Conservation (phyloP, 2,888 invertebrate species). For the Notodonta dromedarius region DNA sequence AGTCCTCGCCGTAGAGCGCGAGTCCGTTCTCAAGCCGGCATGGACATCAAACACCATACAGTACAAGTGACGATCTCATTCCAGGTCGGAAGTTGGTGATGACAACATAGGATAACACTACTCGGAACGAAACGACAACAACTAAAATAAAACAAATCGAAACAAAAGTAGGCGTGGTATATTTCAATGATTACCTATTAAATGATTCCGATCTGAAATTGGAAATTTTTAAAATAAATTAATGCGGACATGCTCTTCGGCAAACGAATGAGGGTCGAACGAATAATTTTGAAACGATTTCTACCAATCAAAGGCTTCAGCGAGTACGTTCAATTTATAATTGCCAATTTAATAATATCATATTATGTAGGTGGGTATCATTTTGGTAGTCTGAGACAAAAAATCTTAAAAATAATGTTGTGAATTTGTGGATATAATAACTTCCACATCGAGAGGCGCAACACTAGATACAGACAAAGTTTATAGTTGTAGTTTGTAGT, state of each 20-base stretch:
- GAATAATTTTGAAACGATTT: constrained; percentile 15
- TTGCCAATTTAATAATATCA: constrained; percentile 5
- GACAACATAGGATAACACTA: constrained; percentile 65
- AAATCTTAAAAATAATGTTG: constrained; percentile 14
- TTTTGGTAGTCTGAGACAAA: constrained; percentile 12
- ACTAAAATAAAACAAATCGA: constrained; percentile 47
- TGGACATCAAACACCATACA: constrained; percentile 54
- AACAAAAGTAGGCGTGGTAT: constrained; percentile 61
- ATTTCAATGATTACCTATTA: constrained; percentile 81
- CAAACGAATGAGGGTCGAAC: constrained; percentile 37
- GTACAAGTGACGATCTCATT: constrained; percentile 58
- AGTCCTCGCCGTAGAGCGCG: constrained; percentile 34
- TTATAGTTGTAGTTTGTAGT: neutral
- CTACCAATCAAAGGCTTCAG: constrained; percentile 12
- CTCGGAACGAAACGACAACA: constrained; percentile 70
- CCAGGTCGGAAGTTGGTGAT: constrained; percentile 53
- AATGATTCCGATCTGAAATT: constrained; percentile 85
- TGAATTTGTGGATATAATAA: constrained; percentile 20
- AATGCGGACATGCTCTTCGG: constrained; percentile 55
- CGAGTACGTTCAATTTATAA: constrained; percentile 14
- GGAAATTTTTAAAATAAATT: constrained; percentile 77
- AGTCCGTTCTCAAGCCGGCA: constrained; percentile 46
- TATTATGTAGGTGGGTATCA: neutral
- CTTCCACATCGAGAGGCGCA: constrained; percentile 13
- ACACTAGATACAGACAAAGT: constrained; percentile 13